Evolutionary conservation across 2,113 vertebrate genomes (phyloP), one percentile per base, ranked within the genome.

Genomic region (Nycticebus coucang): DNA sequence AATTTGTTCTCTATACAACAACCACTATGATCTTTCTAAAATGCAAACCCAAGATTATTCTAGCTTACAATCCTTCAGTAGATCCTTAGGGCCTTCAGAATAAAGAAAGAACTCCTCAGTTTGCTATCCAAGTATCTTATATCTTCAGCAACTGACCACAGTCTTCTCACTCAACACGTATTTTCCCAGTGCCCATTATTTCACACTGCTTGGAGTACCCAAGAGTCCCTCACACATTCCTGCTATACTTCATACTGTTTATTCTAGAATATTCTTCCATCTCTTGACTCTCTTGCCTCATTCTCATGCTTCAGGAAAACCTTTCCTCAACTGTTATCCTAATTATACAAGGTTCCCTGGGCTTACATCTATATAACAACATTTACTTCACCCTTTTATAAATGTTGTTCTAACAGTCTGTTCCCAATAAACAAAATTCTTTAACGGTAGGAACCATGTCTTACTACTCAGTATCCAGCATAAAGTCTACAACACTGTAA

Each of bases 251-350:
- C 28, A 30, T 50, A 13, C 15, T 41, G 5, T 59, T 75, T 62
- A 22, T 89, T 93, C 72, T 92, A 90, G 24, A 92, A 83, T 53
- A 35, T 68, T 10, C 64, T 80, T 33, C 19, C 28, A 55, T 75
- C 4, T 77, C 3, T 95, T 79, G 41, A 77, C 85, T 82, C 0
- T 35, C n/a, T 57, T 50, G 26, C n/a, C 75, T 83, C 50, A 9
- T 79, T 72, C 57, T 95, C n/a, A 28, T 82, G 75, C n/a, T 93
- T 87, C 53, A 80, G 81, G 28, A 84, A 87, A 93, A n/a, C 30
- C 45, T 57, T 69, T 50, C 41, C 28, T 71, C 22, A 72, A 71
- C 82, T 28, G 21, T 80, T 68, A 35, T 57, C 45, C 59, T 93
- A 9, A 53, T 7, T 30, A 4, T 30, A 55, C 19, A 22, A 59